Base-by-base conservation (phyloP, 2,113 vertebrate species). In the Pionites leucogaster region DNA sequence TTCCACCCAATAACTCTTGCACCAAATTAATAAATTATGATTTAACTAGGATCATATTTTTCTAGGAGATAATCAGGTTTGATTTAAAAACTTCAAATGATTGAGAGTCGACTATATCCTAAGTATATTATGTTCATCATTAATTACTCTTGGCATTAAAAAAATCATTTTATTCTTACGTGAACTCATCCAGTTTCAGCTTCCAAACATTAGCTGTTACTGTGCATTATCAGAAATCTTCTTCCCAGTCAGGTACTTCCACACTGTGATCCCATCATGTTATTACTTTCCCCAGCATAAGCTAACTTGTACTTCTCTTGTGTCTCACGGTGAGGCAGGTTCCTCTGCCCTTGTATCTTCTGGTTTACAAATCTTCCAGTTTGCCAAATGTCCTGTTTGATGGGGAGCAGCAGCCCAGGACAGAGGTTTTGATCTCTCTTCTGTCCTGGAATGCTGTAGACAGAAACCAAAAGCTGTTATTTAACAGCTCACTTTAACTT, bases 1-100 rank as follows among this genome's bases (percentile, higher is more conserved):
- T 93, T 91, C 92, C 90, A 87, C 90, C 92, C 93, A 96, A 76
- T 91, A 96, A 62, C 53, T 88, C 76, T 78, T 72, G 25, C 65
- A 93, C 67, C 44, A 72, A 91, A 95, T 93, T 86, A 90, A 94
- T 96, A 96, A 96, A 96, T 96, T 67, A 89, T 76, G 57, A 79
- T 92, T 91, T 85, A 85, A 91, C 57, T 88, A 39, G 62, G 88
- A 89, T 93, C 88, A 85, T 91, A 96, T 93, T 95, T 96, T 97
- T 93, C 74, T 87, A 84, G 78, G 49, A 91, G 86, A 82, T 96
- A 89, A 78, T 96, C 80, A 96, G 49, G 59, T 94, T 97, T 96
- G 96, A 96, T 96, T 96, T 96, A 94, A 96, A 96, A 96, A 95
- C 95, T 96, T 93, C 12, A 92, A 65, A 80, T 96, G 83, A 96